Evolutionary conservation across 2,888 invertebrate genomes (phyloP), one percentile per base, ranked within the genome.

Genomic region (Endomychus coccineus): DNA sequence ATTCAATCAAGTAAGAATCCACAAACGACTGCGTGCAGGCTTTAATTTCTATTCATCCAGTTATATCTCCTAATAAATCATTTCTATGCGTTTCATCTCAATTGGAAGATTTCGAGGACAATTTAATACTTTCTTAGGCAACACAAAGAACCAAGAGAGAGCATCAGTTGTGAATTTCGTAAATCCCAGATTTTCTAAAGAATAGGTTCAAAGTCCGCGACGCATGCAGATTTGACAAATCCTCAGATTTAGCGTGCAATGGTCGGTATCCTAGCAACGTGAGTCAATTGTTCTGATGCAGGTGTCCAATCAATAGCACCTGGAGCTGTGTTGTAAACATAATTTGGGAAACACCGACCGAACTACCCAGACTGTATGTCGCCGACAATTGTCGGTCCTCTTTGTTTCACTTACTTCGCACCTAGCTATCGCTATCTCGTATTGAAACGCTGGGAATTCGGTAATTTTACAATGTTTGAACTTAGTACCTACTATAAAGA

Each of bases 301-400:
- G 64, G 64, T 64, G 64, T 62, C 61, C 62, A 61, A 64, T 64
- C 63, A 63, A 64, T 64, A 64, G 62, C 62, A 64, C 62, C 63
- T 64, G 62, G 61, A 57, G 50, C 42, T 48, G 48, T 46, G 54
- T 45, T 42, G 48, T 46, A 49, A 51, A 52, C 47, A 51, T 49
- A 49, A 50, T 51, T 60, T 61, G 48, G 59, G 59, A 52, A 58
- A 43, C 44, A 45, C 43, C 46, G 40, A 42, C 44, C 42, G 43
- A 42, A 27, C 40, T 32, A 30, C 40, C 49, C 50, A 61, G 60
- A 61, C 61, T 43, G 54, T 49, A 50, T 53, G 61, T 55, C 61
- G 59, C 57, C 58, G 25, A 36, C 27, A 27, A 11, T 16, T 16
- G 2, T 17, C 16, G 11, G 21, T 14, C 10, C 2, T 35, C 29